Base-by-base conservation (phyloP, 2,113 vertebrate species). In the Anarhynchus alexandrinus region DNA sequence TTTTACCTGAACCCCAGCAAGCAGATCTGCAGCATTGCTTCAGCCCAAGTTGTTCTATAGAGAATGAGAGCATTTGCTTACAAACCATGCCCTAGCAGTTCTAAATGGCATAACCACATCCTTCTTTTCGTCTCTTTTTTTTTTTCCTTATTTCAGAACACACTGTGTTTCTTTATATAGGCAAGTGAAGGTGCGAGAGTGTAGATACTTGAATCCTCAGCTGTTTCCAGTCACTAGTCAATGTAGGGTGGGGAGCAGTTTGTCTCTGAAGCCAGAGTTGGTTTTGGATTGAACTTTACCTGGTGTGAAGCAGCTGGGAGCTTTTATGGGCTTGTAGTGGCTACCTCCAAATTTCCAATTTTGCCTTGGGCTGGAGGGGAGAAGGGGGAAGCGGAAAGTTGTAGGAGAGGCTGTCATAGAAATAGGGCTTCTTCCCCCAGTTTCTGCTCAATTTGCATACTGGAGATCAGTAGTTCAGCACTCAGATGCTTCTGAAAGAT, bases 31-130 rank as follows among this genome's bases (percentile, higher is more conserved):
- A 82, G 69, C n/a, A 32, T 34, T 76, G 49, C 72, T 93, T 95
- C 81, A 69, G 70, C 45, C 43, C 38, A n/a, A 32, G 15, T 61
- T 84, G 55, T 30, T 73, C 18, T 86, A 19, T 4, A 84, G 40
- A 92, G 54, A 38, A 58, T 3, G 4, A 76, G 21, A 86, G 27
- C 6, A 9, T 93, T 86, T 79, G 40, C 70, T 78, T 61, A 45
- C 11, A 91, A 54, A 43, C 36, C 11, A 25, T 86, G 40, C 38
- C 25, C 59, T 36, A 65, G 36, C 10, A 62, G 36, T 27, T 11
- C 43, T 71, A 43, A 82, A 69, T 12, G 36, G 21, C 47, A 84
- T 55, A 79, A 57, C 96, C 96, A 97, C 96, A 94, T 97, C 96
- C 96, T 95, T 72, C 26, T 92, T 49, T 54, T 85, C 72, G 5